Percentiles rank a stretch among this genome's conserved stretches.
Conservation (phyloP, 1,140 invertebrate species). For the Brachionus sp. region DNA sequence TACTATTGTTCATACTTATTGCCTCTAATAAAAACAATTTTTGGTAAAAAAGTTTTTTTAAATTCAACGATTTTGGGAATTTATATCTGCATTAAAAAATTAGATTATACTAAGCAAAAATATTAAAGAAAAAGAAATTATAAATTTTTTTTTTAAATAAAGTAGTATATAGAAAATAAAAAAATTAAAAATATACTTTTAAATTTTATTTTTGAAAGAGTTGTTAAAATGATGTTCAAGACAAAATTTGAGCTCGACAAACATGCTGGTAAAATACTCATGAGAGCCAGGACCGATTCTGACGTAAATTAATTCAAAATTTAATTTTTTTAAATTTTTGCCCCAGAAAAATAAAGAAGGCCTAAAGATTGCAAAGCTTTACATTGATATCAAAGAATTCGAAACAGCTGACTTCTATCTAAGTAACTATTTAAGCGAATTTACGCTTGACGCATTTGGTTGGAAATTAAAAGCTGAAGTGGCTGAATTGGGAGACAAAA, state of each 20-base stretch:
- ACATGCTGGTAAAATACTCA: conserved; percentile 25
- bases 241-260: conserved; percentile 25
- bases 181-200: neutral
- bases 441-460: neutral
- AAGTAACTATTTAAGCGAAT: conserved; percentile 33
- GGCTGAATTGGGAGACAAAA: neutral
- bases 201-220: neutral
- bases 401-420: conserved; percentile 18
- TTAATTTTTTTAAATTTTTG: neutral
- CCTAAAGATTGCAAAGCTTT: conserved; percentile 27
- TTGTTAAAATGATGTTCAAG: neutral
- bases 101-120: no score
- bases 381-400: conserved; percentile 38
- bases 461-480: conserved; percentile 41
- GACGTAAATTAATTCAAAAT: neutral
- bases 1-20: no score
- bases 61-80: no score
- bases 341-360: conserved; percentile 35
- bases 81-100: no score
- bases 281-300: conserved; percentile 1
- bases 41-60: no score
- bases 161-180: neutral
- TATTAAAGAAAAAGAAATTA: no score
- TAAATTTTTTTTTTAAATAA: no score
- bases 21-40: no score